Conservation (phyloP, 2,113 vertebrate genomes). For the Willisornis vidua region DNA sequence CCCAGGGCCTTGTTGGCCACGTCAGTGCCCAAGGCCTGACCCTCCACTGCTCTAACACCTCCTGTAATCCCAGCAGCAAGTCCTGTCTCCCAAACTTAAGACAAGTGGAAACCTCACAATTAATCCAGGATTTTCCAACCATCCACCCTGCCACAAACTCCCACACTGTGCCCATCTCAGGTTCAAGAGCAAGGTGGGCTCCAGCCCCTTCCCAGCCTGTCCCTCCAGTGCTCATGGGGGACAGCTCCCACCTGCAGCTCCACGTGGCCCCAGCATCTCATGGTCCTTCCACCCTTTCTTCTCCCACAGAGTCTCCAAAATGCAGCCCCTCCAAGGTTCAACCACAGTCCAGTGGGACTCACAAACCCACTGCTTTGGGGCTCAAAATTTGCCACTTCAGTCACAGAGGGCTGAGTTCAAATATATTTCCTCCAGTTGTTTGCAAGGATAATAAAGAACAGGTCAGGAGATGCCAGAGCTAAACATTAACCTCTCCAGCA, state of each 20-base stretch:
- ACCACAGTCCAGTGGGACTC: rapidly evolving
- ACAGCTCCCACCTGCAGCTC: background rate
- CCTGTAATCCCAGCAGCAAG: background rate
- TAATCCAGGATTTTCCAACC: background rate
- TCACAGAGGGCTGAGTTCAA: background rate
- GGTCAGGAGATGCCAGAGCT: background rate
- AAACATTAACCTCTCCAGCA: background rate
- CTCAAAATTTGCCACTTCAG: background rate
- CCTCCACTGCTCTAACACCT: background rate
- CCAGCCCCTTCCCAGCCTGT: background rate
- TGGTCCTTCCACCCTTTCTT: background rate
- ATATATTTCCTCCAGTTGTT: background rate
- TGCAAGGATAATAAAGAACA: conserved; percentile 2
- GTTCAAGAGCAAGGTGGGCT: background rate
- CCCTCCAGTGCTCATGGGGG: background rate
- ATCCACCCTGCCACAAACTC: background rate
- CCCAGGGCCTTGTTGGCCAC: background rate
- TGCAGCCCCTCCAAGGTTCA: background rate
- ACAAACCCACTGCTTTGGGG: background rate
- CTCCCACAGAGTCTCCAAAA: background rate
- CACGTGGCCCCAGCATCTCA: rapidly evolving
- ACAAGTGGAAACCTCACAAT: background rate
- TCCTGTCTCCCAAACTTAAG: background rate
- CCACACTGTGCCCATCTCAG: rapidly evolving
- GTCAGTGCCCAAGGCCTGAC: background rate